Evolutionary conservation across 30 jellyfish, hydroid and myxozoan genomes (phyloP), one percentile per base, ranked within the genome.

Genomic region (Aurelia aurita complex sp. Pacific): DNA sequence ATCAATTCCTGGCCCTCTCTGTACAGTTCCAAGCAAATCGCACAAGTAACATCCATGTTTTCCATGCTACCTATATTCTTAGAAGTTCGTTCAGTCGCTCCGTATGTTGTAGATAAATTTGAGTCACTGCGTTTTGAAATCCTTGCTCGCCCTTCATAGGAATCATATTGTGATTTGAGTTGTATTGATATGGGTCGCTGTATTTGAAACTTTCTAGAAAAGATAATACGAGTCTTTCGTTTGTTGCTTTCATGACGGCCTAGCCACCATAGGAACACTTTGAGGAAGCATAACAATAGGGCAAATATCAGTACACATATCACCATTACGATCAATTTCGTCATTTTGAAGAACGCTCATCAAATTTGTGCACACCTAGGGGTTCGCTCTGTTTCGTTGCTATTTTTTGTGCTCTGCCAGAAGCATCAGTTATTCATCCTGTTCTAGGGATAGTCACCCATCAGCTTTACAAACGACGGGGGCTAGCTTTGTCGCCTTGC

Each of bases 61-160:
- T 80, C 89, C 33, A 13, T 17, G 74, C 82, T 80, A 10, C 67
- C 81, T 10, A 51, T 53, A 10, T 32, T 2, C 50, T 18, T 42
- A 11, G 89, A 42, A 11, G 10, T 12, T 33, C 64, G 23, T 32
- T 80, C 89, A 18, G 64, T 53, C 14, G 81, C 53, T 16, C 81
- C 81, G 64, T 71, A 71, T 15, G 55, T 11, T 51, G 64, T 13
- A 13, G 89, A 17, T 55, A 64, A 61, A 57, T 13, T 38, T 10
- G 82, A 38, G 14, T 8, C 62, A 29, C 82, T 51, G 13, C 52
- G 11, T 50, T 80, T 80, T 17, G 38, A 32, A 11, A 80, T 52
- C 29, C 79, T 82, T 14, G 91, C 85, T 4, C 91, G 77, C 43
- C 85, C 91, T n/a, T 69, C 85, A 57, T 32, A 52, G 16, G 78